Base-by-base conservation (phyloP, 2,888 invertebrate species). In the Nematopogon swammerdamellus region DNA sequence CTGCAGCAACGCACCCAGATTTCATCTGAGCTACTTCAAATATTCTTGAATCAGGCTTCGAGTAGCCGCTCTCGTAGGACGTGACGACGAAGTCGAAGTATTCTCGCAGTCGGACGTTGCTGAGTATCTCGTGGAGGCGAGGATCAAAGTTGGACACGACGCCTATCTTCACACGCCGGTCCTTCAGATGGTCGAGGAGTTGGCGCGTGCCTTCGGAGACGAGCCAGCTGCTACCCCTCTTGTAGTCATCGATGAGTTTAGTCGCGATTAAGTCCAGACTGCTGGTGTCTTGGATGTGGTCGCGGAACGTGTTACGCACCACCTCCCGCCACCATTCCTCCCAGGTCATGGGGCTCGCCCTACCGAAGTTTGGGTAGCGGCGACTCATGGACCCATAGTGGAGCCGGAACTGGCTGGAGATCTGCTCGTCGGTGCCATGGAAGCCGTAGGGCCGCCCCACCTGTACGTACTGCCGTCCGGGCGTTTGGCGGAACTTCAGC, bases 141-240 rank as follows among this genome's bases (percentile, higher is more conserved):
- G 92, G 89, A 73, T 96, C 96, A 72, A 89, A 93, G 70, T 96
- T 96, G 5, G 95, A 93, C 56, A 96, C 86, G 0, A 94, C 84
- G 2, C 94, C 95, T 44, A 94, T 57, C 5, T 65, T 58, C 14
- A 83, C 59, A 19, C 69, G 67, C 49, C 67, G 70, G 11, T 65
- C 63, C 53, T 68, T 72, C 6, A 93, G 66, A 52, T 81, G 79
- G 19, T 83, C 69, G 1, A 94, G 71, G n/a, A 92, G 68, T 50
- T 84, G 83, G 10, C 81, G 62, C 18, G 84, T 81, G 16, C 90
- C 91, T 45, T 85, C 80, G 56, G 84, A 82, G 25, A 84, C 73
- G 59, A 84, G 77, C 94, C 95, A 96, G 61, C 88, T 89, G 50
- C 82, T 81, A 1, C 82, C 70, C 0, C 89, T 88, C 60, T 84